Conservation (phyloP, 1,140 invertebrate species). For the Caerostris extrusa region DNA sequence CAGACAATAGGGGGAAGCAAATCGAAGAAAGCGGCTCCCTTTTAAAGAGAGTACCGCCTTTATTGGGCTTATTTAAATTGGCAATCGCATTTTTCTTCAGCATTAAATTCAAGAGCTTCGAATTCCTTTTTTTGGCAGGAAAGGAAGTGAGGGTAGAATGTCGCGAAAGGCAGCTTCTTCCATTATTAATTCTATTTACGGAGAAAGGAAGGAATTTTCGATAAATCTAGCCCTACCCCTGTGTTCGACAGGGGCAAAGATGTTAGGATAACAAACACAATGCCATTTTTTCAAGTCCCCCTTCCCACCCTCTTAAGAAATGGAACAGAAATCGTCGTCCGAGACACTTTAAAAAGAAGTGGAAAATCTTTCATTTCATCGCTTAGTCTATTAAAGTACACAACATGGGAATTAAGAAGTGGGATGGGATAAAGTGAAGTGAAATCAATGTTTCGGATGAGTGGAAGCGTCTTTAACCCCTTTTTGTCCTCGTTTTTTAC, state of each 20-base stretch:
- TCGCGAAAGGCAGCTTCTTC: constrained; percentile 61
- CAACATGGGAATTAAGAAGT: neutral
- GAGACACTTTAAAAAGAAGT: constrained; percentile 44
- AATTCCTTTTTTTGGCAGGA: neutral
- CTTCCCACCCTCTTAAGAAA: neutral
- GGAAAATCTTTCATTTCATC: constrained; percentile 55
- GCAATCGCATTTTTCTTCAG: constrained; percentile 69
- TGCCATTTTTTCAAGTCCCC: neutral
- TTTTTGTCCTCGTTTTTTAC: too few species aligned
- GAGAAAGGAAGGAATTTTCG: constrained; percentile 48
- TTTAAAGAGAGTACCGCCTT: constrained; percentile 44
- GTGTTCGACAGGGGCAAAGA: constrained; percentile 13
- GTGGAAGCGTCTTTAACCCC: neutral
- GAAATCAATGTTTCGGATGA: neutral
- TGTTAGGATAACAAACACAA: constrained; percentile 61
- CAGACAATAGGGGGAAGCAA: neutral
- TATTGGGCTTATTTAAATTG: constrained; percentile 75
- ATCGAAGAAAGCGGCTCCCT: constrained; percentile 2
- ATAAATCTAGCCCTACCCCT: neutral
- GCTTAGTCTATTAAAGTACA: constrained; percentile 38
- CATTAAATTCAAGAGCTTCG: constrained; percentile 60
- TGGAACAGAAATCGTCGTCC: constrained; percentile 8
- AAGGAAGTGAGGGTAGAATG: neutral
- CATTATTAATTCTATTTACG: constrained; percentile 72
- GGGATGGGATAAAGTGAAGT: neutral